A percentile compares a stretch with the other conserved stretches of the same genome.
Evolutionary conservation across 2,113 vertebrate species (phyloP).

Genomic region (Procapra przewalskii): DNA sequence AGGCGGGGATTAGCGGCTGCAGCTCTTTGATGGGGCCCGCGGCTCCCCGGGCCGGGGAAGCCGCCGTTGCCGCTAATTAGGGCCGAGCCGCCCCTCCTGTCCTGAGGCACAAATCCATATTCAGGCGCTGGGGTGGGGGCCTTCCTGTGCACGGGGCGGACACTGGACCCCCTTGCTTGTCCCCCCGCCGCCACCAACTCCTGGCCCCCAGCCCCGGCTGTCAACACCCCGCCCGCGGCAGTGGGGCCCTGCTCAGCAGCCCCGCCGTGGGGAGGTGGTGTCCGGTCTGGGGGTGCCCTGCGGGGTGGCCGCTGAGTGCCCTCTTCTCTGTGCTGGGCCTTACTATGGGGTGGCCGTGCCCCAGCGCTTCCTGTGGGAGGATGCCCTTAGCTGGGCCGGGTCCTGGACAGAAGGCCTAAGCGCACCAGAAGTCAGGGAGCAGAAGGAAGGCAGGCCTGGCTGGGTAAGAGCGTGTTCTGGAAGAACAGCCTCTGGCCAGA

Average conservation of each 20-base stretch:
- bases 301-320: rapidly evolving
- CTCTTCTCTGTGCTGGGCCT: background rate
- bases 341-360: background rate
- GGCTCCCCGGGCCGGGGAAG: background rate
- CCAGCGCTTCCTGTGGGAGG: background rate
- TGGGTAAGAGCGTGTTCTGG: rapidly evolving
- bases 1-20: background rate
- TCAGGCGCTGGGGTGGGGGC: background rate
- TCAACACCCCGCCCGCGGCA: background rate
- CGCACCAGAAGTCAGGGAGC: background rate
- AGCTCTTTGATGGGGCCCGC: background rate
- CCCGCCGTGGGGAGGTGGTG: rapidly evolving
- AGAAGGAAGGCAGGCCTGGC: background rate
- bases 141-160: background rate
- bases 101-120: conserved; percentile 61
- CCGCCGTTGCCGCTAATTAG: background rate
- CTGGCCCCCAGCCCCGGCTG: background rate
- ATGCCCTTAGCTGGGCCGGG: rapidly evolving
- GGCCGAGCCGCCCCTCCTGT: background rate
- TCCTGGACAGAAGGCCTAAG: rapidly evolving
- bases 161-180: rapidly evolving
- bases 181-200: background rate
- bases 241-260: rapidly evolving
- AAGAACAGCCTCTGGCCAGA: background rate
- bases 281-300: rapidly evolving